phyloP scores from a whole-genome alignment of 2,888 invertebrate genomes.

The Entomobrya proxima region DNA sequence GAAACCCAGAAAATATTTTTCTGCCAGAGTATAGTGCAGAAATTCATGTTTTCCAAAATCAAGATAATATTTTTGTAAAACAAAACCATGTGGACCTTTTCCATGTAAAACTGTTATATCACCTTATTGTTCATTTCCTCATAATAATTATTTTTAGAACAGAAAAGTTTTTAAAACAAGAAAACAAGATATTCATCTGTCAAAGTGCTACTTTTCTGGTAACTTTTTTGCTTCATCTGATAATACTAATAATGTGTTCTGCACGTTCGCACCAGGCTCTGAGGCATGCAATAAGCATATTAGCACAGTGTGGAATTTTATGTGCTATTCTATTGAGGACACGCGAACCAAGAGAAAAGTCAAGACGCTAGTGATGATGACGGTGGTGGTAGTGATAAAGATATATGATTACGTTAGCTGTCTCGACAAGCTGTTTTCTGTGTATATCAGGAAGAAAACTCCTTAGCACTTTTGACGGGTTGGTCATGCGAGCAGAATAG shows the following conservation, averaged over 20 bases:
- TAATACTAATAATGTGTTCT: constrained; percentile 8
- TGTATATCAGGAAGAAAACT: background rate
- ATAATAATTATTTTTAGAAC: constrained; percentile 12
- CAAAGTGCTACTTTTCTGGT: background rate
- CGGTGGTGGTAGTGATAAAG: constrained; percentile 3
- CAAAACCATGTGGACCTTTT: background rate
- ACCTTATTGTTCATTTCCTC: constrained; percentile 17
- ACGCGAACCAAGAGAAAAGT: background rate
- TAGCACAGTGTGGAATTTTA: background rate
- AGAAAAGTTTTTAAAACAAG: background rate
- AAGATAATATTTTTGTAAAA: constrained; percentile 1
- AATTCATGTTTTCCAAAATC: background rate
- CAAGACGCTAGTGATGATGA: background rate
- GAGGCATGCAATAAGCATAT: background rate
- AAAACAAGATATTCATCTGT: constrained; percentile 10
- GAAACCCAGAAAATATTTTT: background rate
- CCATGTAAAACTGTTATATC: background rate
- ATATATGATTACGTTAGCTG: constrained; percentile 18
- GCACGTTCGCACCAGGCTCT: constrained; percentile 1
- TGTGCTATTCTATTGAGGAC: background rate
- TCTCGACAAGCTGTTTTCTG: constrained; percentile 23
- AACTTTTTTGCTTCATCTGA: background rate
- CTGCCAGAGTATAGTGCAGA: background rate
- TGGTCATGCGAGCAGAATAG: constrained; percentile 3
- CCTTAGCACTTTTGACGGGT: constrained; percentile 26